phyloP scores from a whole-genome alignment of 23 tunicate genomes.

The Trididemnum miniatum region DNA sequence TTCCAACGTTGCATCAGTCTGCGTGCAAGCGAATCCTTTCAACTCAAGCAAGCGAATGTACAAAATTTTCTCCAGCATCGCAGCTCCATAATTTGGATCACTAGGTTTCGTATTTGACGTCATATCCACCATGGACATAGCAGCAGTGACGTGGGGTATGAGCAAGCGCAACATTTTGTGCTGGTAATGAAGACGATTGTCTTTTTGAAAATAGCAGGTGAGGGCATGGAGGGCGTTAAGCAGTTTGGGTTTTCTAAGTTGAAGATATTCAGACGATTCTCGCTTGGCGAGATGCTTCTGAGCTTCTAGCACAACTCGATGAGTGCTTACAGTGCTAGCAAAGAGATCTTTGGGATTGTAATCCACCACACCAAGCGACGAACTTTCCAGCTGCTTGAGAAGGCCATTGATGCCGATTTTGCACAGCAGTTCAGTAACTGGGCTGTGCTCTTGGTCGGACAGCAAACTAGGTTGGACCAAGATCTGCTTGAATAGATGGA shows the following conservation, averaged over 20 bases:
- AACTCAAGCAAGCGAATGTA: conserved; percentile 26
- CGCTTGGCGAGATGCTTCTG: neutral
- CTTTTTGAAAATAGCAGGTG: conserved; percentile 31
- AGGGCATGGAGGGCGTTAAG: conserved; percentile 27
- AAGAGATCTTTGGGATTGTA: neutral
- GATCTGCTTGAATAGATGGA: conserved; percentile 24
- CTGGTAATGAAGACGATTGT: conserved; percentile 26
- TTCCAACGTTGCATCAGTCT: conserved; percentile 21
- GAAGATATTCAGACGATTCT: neutral
- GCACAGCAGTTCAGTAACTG: conserved; percentile 21
- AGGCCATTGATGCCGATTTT: neutral
- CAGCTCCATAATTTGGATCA: neutral
- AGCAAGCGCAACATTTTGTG: conserved; percentile 2
- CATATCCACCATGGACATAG: conserved; percentile 12
- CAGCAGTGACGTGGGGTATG: conserved; percentile 31
- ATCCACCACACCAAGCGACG: conserved; percentile 25
- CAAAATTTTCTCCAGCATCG: conserved; percentile 12
- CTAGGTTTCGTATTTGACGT: too few species aligned
- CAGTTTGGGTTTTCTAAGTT: neutral
- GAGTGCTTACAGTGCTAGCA: conserved; percentile 28
- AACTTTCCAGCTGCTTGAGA: conserved; percentile 6
- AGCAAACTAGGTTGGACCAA: neutral
- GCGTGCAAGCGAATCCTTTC: conserved; percentile 41
- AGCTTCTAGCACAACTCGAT: conserved; percentile 22
- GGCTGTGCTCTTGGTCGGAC: neutral